phyloP scores from a whole-genome alignment of 2,797 vertebrate genomes.

The Urosaurus nigricauda region DNA sequence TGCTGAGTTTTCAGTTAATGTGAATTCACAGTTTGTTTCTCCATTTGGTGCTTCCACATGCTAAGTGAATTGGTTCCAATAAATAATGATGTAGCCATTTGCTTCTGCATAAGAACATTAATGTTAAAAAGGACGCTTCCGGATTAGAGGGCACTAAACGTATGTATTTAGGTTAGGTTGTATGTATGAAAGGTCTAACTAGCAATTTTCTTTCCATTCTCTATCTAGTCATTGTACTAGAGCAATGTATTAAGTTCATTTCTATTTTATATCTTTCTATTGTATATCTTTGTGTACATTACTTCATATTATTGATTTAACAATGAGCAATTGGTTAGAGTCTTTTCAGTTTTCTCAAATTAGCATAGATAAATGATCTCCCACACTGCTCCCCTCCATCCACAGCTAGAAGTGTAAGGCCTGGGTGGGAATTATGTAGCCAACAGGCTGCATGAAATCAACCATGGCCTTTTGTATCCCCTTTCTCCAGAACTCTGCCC shows the following conservation, averaged over 20 bases:
- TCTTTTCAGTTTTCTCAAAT: background rate
- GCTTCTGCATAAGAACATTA: constrained; percentile 51
- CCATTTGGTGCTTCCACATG: constrained; percentile 74
- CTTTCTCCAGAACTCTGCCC: too few relatives aligned
- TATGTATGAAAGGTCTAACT: background rate
- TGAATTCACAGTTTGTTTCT: constrained; percentile 74
- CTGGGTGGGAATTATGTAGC: too few relatives aligned
- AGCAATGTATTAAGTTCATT: background rate
- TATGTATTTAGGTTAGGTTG: background rate
- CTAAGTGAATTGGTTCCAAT: constrained; percentile 71
- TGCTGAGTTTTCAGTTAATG: constrained; percentile 72
- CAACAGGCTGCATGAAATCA: too few relatives aligned
- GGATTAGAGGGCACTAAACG: constrained; percentile 37
- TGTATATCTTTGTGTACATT: background rate
- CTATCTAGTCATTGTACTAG: background rate
- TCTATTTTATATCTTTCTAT: background rate
- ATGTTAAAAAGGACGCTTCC: constrained; percentile 59
- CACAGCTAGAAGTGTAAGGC: too few relatives aligned
- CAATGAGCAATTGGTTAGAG: background rate
- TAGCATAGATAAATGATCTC: background rate
- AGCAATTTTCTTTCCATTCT: background rate
- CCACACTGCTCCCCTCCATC: background rate
- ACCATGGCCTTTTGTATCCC: too few relatives aligned
- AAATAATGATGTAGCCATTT: constrained; percentile 59
- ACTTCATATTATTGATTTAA: background rate